Evolutionary conservation across 2,888 invertebrate species (phyloP), one percentile per base, ranked within the genome.

Genomic region (Magallana nippona): DNA sequence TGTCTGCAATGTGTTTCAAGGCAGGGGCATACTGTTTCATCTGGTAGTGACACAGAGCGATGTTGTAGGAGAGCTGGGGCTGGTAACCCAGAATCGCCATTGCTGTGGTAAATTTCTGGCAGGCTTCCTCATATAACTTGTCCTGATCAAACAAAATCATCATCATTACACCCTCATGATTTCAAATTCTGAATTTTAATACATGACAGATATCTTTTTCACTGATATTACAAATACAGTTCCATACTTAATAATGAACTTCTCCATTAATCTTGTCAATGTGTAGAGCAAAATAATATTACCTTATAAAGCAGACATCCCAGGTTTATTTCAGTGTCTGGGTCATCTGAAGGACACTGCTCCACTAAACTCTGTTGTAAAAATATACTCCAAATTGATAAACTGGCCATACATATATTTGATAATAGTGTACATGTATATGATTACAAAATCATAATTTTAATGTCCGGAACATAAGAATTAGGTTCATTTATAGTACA

Each of bases 271-370:
- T 44, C 44, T 44, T 8, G 44, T 44, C 44, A 44, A 44, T 44
- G n/a, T n/a, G n/a, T n/a, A n/a, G n/a, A n/a, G n/a, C n/a, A n/a
- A n/a, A n/a, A 44, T 10, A 2, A 79, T 56, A 32, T 81, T 94
- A 97, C 98, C 95, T 99, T 99, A 93, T 97, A 99, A 0, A 98
- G 95, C 55, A 99, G 95, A 94, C 99, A 99, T 1, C 98, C 99
- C 83, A 98, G 96, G 94, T 99, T 99, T 57, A 99, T 97, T 91
- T 98, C 97, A 78, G 98, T 98, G 91, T 99, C 98, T 0, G 98
- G 96, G 94, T 98, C 98, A 93, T 98, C 98, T 82, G 96, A 95
- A 1, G 97, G 96, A 91, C 98, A 97, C 88, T 97, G 97, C 92
- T 98, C 98, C 0, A 99, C 96, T 15, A 98, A 95, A 92, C 96